phyloP scores from a whole-genome alignment of 2,888 invertebrate species.

The Pseudolycoriella hygida region DNA sequence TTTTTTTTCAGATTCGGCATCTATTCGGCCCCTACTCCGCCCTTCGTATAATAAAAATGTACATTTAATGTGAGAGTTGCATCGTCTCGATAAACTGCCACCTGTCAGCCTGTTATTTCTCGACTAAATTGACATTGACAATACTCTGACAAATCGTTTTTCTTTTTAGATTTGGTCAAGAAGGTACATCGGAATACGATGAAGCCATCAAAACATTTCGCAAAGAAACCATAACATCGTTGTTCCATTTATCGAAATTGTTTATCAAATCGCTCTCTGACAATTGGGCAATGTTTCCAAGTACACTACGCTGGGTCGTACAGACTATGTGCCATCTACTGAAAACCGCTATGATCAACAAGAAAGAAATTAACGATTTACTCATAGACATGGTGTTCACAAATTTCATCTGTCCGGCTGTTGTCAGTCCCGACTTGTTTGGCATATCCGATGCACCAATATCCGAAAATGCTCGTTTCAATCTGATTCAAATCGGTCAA shows the following conservation, averaged over 20 bases:
- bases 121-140: too few species aligned
- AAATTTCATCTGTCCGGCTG: slow-evolving; percentile 88
- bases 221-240: slow-evolving; percentile 56
- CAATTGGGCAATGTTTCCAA: slow-evolving; percentile 81
- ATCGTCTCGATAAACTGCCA: neutral
- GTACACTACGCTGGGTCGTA: slow-evolving; percentile 76
- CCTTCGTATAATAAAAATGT: too few species aligned
- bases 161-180: slow-evolving; percentile 53
- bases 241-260: slow-evolving; percentile 58
- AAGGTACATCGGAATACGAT: slow-evolving; percentile 53
- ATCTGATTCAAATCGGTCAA: slow-evolving; percentile 78
- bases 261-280: slow-evolving; percentile 70
- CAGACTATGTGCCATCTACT: slow-evolving; percentile 62
- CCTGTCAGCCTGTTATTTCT: slow-evolving; percentile 3
- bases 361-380: slow-evolving; percentile 37
- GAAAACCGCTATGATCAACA: slow-evolving; percentile 32
- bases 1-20: too few species aligned
- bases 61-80: too few species aligned
- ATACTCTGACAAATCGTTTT: too few species aligned
- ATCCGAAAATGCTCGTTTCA: slow-evolving; percentile 78
- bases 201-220: slow-evolving; percentile 61
- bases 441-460: slow-evolving; percentile 88
- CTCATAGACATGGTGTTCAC: slow-evolving; percentile 88
- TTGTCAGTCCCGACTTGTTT: slow-evolving; percentile 88
- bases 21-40: too few species aligned